A percentile compares a stretch with the other conserved stretches of the same genome.
Evolutionary conservation across 1,140 invertebrate genomes (phyloP).

Genomic region (Dreissena polymorpha): DNA sequence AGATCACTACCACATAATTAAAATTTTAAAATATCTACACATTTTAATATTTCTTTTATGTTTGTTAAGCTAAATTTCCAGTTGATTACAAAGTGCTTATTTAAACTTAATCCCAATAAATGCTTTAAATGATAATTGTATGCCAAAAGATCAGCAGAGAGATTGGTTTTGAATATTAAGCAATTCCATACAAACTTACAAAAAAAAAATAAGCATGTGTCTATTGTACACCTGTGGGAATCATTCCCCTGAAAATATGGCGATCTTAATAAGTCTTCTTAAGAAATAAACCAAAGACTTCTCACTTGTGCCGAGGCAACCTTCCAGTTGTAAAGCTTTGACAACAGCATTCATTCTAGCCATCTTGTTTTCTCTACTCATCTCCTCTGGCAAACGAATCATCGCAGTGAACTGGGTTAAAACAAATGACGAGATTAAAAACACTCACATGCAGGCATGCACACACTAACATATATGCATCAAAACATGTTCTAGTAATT

Average conservation of each 20-base stretch:
- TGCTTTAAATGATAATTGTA: neutral
- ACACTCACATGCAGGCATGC: neutral
- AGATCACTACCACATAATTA: neutral
- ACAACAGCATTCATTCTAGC: slow-evolving; percentile 90
- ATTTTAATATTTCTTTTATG: neutral
- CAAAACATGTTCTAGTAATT: too few relatives aligned
- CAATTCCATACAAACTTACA: too few relatives aligned
- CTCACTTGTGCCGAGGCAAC: slow-evolving; percentile 90
- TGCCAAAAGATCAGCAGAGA: neutral
- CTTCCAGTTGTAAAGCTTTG: slow-evolving; percentile 87
- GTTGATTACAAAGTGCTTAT: neutral
- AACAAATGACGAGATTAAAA: neutral
- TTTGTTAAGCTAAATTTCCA: neutral
- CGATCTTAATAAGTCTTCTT: too few relatives aligned
- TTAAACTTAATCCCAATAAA: neutral
- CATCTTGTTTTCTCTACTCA: slow-evolving; percentile 88
- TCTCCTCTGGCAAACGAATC: slow-evolving; percentile 87
- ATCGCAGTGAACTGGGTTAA: slow-evolving; percentile 85
- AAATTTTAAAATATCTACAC: neutral
- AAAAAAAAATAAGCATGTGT: too few relatives aligned
- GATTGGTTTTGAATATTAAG: too few relatives aligned
- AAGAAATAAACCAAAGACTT: slow-evolving; percentile 46
- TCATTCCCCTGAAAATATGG: too few relatives aligned
- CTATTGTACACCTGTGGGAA: too few relatives aligned
- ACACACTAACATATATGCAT: too few relatives aligned